Evolutionary conservation across 2,797 vertebrate genomes (phyloP), one percentile per base, ranked within the genome.

Genomic region (Kryptopterus vitreolus): DNA sequence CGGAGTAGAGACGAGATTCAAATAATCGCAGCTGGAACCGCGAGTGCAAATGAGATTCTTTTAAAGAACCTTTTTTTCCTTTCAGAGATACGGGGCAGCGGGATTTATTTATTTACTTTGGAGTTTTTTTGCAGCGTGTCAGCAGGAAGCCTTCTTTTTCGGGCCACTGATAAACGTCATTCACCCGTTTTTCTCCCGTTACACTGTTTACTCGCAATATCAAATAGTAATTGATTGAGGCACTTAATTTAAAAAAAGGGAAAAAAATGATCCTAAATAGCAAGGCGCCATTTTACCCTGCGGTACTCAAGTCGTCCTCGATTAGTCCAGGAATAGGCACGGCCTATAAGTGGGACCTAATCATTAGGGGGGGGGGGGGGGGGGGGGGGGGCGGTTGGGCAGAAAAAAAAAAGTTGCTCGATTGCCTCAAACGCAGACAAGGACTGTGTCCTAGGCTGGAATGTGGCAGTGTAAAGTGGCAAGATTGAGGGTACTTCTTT

Each of bases 381-480:
- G n/a, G n/a, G n/a, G n/a, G n/a, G n/a, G n/a, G n/a, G n/a, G n/a
- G n/a, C n/a, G n/a, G n/a, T n/a, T n/a, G n/a, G n/a, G n/a, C n/a
- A n/a, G n/a, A 3, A 22, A 43, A 88, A 53, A 81, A 94, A 95
- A 95, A 88, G 89, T 24, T 18, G 82, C 87, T 92, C 93, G 93
- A 93, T 93, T 91, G 91, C 89, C 90, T 91, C 88, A 92, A 94
- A 93, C 88, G 84, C 74, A 93, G 91, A 92, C 91, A 89, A 86
- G 86, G 85, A 83, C 86, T 85, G 79, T 85, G 89, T 87, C 43
- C 61, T 83, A 83, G 84, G 84, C 80, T 85, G 88, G 88, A 91
- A 91, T 91, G 91, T 91, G 87, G 84, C 89, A 77, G 85, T 80
- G 77, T 91, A 86, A 91, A 92, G 92, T 93, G 92, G 91, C 76